These are phyloP conservation scores for Drosophila chauvacae DNA, from an alignment of 1,140 invertebrate genomes.

Conservation along the genomic window DNA sequence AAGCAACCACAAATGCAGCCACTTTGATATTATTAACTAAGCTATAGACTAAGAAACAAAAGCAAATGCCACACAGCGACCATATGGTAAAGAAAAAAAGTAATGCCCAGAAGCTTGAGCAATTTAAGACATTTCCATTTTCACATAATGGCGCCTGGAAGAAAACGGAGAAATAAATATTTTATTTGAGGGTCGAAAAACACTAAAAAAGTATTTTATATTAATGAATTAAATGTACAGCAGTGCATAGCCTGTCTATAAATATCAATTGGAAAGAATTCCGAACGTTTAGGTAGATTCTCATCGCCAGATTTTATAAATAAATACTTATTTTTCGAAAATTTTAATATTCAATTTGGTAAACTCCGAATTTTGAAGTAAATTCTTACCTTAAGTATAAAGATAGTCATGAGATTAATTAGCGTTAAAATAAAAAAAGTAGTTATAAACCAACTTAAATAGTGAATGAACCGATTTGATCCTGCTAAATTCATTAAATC, in stretches of 20 bases:
- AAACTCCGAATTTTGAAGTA: not conserved
- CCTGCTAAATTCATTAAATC: slow-evolving; percentile 31
- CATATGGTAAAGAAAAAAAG: slow-evolving; percentile 14
- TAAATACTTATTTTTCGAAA: no score
- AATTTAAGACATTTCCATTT: slow-evolving; percentile 23
- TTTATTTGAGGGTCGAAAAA: not conserved
- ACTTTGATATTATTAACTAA: not conserved
- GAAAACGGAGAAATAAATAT: slow-evolving; percentile 5
- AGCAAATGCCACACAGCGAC: slow-evolving; percentile 20
- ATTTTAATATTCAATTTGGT: not conserved
- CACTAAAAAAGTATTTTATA: no score
- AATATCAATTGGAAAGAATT: no score
- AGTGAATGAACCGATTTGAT: slow-evolving; percentile 10
- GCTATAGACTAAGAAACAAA: slow-evolving; percentile 21
- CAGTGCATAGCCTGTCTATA: no score
- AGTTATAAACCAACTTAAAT: slow-evolving; percentile 19
- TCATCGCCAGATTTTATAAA: not conserved
- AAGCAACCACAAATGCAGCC: not conserved
- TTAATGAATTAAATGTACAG: no score
- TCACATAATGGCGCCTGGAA: slow-evolving; percentile 20
- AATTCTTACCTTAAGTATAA: slow-evolving; percentile 25
- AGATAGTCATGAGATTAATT: slow-evolving; percentile 15
- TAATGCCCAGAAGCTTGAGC: slow-evolving; percentile 14
- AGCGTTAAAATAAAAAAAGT: not conserved
- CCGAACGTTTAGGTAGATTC: no score